These are phyloP conservation scores for Coryphaenoides rupestris DNA, from an alignment of 2,113 vertebrate species.

Conservation along the genomic window DNA sequence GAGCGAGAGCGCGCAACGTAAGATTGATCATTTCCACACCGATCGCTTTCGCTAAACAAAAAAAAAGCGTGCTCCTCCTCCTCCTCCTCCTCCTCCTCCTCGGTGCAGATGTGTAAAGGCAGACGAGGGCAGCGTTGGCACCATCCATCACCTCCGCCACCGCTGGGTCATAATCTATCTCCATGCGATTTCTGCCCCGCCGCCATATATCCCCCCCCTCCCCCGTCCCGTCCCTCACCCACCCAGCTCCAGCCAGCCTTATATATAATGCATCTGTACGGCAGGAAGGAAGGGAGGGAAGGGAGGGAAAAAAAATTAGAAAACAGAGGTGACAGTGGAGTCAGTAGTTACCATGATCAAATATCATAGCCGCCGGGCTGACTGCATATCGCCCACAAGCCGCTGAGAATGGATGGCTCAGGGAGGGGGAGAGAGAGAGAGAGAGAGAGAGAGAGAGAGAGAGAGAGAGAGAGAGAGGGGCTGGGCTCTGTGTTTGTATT, in stretches of 20 bases:
- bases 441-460: no score
- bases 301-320: conserved; percentile 51
- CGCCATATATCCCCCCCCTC: conserved; percentile 62
- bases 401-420: conserved; percentile 74
- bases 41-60: neutral
- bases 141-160: conserved; percentile 84
- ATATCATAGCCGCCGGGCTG: conserved; percentile 80
- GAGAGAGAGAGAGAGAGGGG: conserved; percentile 38
- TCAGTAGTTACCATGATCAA: conserved; percentile 96
- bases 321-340: conserved; percentile 86
- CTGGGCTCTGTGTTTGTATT: neutral
- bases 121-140: conserved; percentile 13
- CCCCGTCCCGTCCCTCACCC: neutral
- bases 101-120: conserved; percentile 4
- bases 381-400: no score
- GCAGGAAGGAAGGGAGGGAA: no score
- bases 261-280: conserved; percentile 91
- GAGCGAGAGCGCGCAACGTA: no score
- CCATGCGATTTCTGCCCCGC: conserved; percentile 89
- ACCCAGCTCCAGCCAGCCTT: no score
- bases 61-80: neutral
- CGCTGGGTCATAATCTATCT: conserved; percentile 83
- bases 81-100: neutral
- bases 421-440: conserved; percentile 32
- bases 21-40: neutral